Evolutionary conservation across 2,888 invertebrate genomes (phyloP).

Genomic region (Ichneumon xanthorius): DNA sequence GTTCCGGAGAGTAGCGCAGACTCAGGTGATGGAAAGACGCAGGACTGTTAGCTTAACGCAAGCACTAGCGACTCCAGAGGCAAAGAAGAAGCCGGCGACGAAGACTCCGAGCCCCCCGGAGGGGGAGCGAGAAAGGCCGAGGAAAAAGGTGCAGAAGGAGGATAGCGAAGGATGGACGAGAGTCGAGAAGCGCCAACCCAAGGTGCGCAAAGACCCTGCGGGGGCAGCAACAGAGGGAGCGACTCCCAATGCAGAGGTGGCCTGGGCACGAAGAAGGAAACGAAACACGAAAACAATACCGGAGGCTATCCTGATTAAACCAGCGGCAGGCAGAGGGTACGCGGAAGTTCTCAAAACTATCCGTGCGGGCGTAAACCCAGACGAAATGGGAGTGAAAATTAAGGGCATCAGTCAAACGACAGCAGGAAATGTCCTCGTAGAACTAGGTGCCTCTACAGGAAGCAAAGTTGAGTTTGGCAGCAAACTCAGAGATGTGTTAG

Average conservation of each 20-base stretch:
- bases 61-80: too few species aligned
- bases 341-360: conserved; percentile 8
- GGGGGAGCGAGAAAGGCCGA: too few species aligned
- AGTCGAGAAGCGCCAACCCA: too few species aligned
- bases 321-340: neutral
- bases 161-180: too few species aligned
- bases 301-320: conserved; percentile 11
- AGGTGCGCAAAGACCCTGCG: too few species aligned
- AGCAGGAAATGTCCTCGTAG: conserved; percentile 24
- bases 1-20: too few species aligned
- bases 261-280: neutral
- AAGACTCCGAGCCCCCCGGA: too few species aligned
- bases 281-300: neutral
- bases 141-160: too few species aligned
- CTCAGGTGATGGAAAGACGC: too few species aligned
- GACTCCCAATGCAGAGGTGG: neutral
- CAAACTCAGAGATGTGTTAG: neutral
- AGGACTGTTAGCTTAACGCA: too few species aligned
- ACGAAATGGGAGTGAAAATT: neutral
- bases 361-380: conserved; percentile 1
- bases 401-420: conserved; percentile 14
- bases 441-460: neutral
- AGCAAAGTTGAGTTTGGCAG: neutral
- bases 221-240: neutral
- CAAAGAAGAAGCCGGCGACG: too few species aligned